Conservation (phyloP, 2,888 invertebrate species). For the Platycheirus rosarum region DNA sequence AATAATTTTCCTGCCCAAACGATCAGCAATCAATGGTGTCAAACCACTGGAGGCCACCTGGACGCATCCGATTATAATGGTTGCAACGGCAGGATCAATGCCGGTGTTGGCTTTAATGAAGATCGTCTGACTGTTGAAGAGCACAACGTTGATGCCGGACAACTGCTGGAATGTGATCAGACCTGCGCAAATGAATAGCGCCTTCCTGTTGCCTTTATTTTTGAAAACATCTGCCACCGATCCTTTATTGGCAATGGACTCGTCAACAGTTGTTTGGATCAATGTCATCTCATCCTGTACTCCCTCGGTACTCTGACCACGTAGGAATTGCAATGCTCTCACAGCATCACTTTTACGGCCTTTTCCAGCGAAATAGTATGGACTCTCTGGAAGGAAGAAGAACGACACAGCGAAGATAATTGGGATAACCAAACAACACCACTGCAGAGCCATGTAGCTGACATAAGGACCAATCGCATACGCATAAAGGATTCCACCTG, state of each 20-base stretch:
- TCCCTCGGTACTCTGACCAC: slow-evolving; percentile 85
- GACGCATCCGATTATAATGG: slow-evolving; percentile 89
- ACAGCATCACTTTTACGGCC: slow-evolving; percentile 85
- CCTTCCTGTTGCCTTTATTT: slow-evolving; percentile 88
- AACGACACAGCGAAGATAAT: slow-evolving; percentile 85
- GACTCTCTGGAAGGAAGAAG: slow-evolving; percentile 92
- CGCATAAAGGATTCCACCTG: slow-evolving; percentile 86
- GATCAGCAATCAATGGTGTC: slow-evolving; percentile 90
- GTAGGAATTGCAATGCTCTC: slow-evolving; percentile 86
- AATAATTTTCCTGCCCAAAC: slow-evolving; percentile 88
- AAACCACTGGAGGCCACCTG: slow-evolving; percentile 88
- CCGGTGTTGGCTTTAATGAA: slow-evolving; percentile 87
- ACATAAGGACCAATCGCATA: slow-evolving; percentile 89
- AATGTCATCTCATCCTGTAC: slow-evolving; percentile 86
- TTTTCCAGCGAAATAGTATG: slow-evolving; percentile 87
- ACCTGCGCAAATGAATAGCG: slow-evolving; percentile 88
- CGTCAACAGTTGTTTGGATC: slow-evolving; percentile 84
- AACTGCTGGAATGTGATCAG: slow-evolving; percentile 93
- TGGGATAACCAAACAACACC: slow-evolving; percentile 86
- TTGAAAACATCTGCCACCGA: slow-evolving; percentile 84
- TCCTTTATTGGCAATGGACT: slow-evolving; percentile 82
- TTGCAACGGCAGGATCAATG: slow-evolving; percentile 86
- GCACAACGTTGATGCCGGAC: slow-evolving; percentile 91
- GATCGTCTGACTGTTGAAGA: slow-evolving; percentile 90
- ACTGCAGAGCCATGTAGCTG: slow-evolving; percentile 86